Base-by-base conservation (phyloP, 1,140 invertebrate species). In the Popillia japonica region DNA sequence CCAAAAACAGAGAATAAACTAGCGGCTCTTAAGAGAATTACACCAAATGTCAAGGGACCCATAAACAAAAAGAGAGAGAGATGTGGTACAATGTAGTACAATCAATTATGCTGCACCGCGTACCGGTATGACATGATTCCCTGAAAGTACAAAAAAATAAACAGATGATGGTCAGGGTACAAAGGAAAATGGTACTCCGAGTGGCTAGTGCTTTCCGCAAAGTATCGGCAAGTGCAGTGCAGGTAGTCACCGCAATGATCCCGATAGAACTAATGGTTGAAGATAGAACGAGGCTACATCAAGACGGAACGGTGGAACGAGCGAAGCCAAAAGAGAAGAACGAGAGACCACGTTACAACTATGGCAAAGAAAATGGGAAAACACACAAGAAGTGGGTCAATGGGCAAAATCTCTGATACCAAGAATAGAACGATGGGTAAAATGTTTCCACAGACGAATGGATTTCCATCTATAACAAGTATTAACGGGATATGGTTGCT, bases 11-110 rank as follows among this genome's bases (percentile, higher is more conserved):
- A 78, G 7, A 77, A 11, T 23, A 72, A 27, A 48, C 42, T 73
- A 17, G 40, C 79, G n/a, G 40, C 61, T 1, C 80, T 85, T 3
- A 64, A 77, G 23, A 78, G 80, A 64, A 23, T 83, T 7, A 83
- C 84, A 79, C 79, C 81, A 4, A 85, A 83, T 42, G 77, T 83
- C 9, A 77, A 72, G 10, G 85, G 83, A 20, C 81, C 83, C 40
- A 78, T 20, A 23, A 40, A 75, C 0, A 72, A 72, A 22, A 82
- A 79, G 22, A 77, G 82, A 77, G 82, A 59, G 76, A 79, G 34
- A 44, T 83, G 9, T 73, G 85, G n/a, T 79, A 79, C 72, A 61
- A 77, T 14, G 80, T 83, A 0, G 78, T 76, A 3, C 41, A 81
- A 10, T 82, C 83, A 9, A 64, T 81, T 8, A 23, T 84, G 59